Percentiles rank a stretch among this genome's conserved stretches.
These are phyloP conservation scores for Acrocephalus scirpaceus DNA, from an alignment of 2,797 vertebrate species.

Conservation along the genomic window DNA sequence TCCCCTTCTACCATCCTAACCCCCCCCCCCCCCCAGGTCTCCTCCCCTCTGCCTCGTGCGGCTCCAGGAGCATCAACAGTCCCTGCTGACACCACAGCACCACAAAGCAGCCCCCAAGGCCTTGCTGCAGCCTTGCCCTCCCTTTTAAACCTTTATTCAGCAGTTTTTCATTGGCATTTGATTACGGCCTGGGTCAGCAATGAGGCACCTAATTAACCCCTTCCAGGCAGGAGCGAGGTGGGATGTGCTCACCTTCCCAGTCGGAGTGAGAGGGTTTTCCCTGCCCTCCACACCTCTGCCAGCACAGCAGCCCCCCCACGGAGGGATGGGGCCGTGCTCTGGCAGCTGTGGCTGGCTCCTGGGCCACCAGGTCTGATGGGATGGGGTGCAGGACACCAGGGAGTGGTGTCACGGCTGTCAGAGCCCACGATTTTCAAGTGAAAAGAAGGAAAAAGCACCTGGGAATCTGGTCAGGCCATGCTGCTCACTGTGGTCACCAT, in stretches of 20 bases:
- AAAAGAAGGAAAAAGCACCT: neutral
- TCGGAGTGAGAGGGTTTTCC: neutral
- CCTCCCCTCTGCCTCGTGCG: fast-evolving
- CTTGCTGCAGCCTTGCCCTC: fast-evolving
- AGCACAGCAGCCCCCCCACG: too few relatives aligned
- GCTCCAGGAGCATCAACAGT: neutral
- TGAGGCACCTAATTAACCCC: neutral
- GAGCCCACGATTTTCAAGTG: neutral
- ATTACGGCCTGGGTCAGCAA: neutral
- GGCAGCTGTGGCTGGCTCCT: neutral
- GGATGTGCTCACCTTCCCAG: neutral
- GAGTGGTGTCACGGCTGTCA: neutral
- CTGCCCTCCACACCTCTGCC: neutral
- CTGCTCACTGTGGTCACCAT: neutral
- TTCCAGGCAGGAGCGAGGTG: neutral
- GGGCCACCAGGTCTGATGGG: neutral
- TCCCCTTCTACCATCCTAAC: neutral
- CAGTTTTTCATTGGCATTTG: neutral
- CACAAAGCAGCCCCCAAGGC: fast-evolving
- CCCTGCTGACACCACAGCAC: neutral
- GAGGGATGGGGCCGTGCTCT: neutral
- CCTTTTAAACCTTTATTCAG: neutral
- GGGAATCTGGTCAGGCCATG: neutral
- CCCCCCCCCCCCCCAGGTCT: fast-evolving
- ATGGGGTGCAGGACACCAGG: neutral